A percentile compares a stretch with the other conserved stretches of the same genome.
phyloP scores from a whole-genome alignment of 2,888 invertebrate species.

The Eristalis arbustorum region DNA sequence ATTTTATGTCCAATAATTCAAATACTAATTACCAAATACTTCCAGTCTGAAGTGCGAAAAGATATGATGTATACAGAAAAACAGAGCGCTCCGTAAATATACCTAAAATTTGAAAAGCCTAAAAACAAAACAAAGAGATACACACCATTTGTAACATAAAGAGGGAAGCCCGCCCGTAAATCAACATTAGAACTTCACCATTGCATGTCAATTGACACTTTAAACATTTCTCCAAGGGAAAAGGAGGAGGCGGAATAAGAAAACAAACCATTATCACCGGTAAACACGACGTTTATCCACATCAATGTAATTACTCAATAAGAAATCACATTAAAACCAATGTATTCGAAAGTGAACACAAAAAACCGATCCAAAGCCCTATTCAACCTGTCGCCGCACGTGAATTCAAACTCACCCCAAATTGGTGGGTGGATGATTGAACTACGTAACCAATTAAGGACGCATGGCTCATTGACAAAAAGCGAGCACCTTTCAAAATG shows the following conservation, averaged over 20 bases:
- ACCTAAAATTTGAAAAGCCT: neutral
- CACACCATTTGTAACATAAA: neutral
- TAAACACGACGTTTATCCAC: neutral
- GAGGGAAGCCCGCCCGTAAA: neutral
- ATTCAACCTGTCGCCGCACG: neutral
- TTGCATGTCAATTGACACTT: neutral
- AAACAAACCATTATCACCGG: conserved; percentile 20
- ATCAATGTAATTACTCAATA: neutral
- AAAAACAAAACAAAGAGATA: neutral
- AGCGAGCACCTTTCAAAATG: neutral
- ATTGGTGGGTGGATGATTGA: neutral
- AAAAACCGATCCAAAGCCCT: neutral
- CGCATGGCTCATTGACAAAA: neutral
- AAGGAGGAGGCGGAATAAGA: conserved; percentile 19
- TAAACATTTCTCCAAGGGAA: conserved; percentile 1
- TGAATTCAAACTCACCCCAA: neutral
- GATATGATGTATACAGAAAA: conserved; percentile 19
- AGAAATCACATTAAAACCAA: neutral
- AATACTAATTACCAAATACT: conserved; percentile 25
- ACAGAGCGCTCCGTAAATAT: neutral
- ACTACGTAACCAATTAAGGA: neutral
- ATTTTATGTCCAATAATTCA: conserved; percentile 21
- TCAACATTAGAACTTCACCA: neutral
- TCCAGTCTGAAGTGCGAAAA: conserved; percentile 41
- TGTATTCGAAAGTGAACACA: neutral